A percentile compares a stretch with the other conserved stretches of the same genome.
These are phyloP conservation scores for Myotis lucifugus DNA, from an alignment of 2,113 vertebrate species.

Conservation along the genomic window DNA sequence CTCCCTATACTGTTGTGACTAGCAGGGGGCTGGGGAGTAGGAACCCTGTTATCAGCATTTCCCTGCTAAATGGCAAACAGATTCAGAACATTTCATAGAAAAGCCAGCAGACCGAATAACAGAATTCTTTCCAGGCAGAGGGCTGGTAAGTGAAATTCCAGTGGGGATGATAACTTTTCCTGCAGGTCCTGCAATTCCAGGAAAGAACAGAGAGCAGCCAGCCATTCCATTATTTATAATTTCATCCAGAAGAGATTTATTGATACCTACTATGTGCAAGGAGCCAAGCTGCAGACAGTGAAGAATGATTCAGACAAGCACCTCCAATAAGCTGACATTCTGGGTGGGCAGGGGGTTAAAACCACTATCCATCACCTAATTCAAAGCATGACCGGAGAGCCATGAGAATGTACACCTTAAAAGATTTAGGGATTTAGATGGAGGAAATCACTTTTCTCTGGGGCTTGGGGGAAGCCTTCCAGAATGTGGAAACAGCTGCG, in stretches of 20 bases:
- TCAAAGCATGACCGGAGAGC: not conserved
- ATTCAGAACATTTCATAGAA: conserved; percentile 5
- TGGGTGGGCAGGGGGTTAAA: not conserved
- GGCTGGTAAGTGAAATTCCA: conserved; percentile 37
- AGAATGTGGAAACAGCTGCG: conserved; percentile 29
- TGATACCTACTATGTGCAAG: conserved; percentile 16
- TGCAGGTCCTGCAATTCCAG: not conserved
- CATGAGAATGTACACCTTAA: not conserved
- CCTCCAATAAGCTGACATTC: not conserved
- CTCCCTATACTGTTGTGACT: not conserved
- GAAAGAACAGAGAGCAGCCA: not conserved
- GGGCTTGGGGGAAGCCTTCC: not conserved
- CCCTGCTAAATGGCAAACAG: conserved; percentile 45
- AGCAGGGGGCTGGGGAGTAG: not conserved
- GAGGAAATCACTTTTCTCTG: conserved; percentile 4
- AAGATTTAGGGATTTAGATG: not conserved
- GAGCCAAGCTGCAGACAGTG: not conserved
- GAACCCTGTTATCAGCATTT: conserved; percentile 17
- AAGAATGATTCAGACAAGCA: not conserved
- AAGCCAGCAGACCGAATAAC: conserved; percentile 54
- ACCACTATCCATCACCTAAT: not conserved
- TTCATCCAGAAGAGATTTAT: not conserved
- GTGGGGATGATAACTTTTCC: conserved; percentile 53
- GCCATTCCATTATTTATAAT: not conserved
- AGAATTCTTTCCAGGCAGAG: conserved; percentile 50